Conservation (phyloP, 2,888 invertebrate genomes). For the Sesia bembeciformis region DNA sequence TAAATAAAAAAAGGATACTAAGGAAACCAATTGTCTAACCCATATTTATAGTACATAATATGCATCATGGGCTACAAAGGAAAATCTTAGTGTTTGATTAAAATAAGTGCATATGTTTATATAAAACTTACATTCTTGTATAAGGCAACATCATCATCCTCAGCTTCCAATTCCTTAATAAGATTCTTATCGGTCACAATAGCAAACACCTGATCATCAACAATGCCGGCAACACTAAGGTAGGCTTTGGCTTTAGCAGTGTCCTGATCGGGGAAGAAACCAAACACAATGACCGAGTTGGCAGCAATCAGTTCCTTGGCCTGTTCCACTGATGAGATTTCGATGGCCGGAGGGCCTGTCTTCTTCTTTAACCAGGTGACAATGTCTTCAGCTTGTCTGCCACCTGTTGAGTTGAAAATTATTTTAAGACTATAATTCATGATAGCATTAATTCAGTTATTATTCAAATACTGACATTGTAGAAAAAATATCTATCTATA, state of each 20-base stretch:
- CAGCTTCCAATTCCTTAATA: constrained; percentile 84
- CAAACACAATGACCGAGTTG: constrained; percentile 88
- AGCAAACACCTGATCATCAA: constrained; percentile 93
- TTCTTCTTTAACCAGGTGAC: constrained; percentile 96
- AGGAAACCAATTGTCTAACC: too few species aligned
- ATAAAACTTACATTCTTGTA: constrained; percentile 87
- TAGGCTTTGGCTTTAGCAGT: constrained; percentile 88
- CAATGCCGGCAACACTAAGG: constrained; percentile 82
- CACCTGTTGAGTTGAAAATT: constrained; percentile 72
- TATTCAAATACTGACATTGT: too few species aligned
- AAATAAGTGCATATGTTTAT: too few species aligned
- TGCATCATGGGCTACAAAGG: too few species aligned
- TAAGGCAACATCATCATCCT: constrained; percentile 86
- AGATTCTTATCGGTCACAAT: constrained; percentile 87
- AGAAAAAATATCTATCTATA: neutral
- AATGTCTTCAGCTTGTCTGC: constrained; percentile 93
- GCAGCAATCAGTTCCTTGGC: constrained; percentile 88
- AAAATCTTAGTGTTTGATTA: too few species aligned
- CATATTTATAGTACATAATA: too few species aligned
- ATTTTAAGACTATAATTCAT: too few species aligned
- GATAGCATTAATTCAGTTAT: too few species aligned
- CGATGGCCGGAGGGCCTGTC: constrained; percentile 95
- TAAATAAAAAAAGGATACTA: too few species aligned
- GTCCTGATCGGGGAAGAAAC: constrained; percentile 90
- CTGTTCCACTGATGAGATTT: constrained; percentile 84